phyloP scores from a whole-genome alignment of 2,113 vertebrate species.

The Xiphorhynchus elegans region DNA sequence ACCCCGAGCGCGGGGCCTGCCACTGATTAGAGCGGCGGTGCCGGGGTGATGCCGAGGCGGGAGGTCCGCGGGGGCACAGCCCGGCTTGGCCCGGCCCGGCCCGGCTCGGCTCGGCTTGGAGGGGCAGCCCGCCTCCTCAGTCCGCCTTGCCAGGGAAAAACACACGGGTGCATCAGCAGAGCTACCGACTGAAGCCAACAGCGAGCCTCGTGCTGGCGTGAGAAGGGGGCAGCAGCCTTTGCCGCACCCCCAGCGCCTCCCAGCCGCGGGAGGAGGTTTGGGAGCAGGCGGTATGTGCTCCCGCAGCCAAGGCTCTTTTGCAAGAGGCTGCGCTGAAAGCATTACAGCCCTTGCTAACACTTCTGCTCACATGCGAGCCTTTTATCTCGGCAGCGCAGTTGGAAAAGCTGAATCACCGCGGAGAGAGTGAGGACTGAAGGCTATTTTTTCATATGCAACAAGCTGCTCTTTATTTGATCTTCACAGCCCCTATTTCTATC shows the following conservation, averaged over 20 bases:
- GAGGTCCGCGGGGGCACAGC: neutral
- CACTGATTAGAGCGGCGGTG: constrained; percentile 26
- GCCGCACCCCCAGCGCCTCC: neutral
- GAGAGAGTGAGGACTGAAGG: neutral
- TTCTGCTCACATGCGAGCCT: neutral
- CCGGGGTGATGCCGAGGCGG: neutral
- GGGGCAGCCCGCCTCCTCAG: neutral
- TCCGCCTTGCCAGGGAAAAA: constrained; percentile 24
- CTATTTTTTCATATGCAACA: neutral
- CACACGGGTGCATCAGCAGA: constrained; percentile 38
- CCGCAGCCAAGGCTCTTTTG: neutral
- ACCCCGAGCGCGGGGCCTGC: constrained; percentile 20
- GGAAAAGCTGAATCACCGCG: constrained; percentile 41
- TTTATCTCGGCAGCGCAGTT: constrained; percentile 12
- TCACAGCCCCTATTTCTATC: constrained; percentile 29
- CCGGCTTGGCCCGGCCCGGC: neutral
- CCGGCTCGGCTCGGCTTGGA: neutral
- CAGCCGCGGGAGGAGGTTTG: neutral
- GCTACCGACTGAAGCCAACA: constrained; percentile 60
- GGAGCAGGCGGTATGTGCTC: neutral
- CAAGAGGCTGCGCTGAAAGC: neutral
- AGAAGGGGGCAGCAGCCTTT: neutral
- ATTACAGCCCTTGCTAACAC: neutral
- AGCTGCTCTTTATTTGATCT: constrained; percentile 42
- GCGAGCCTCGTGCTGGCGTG: neutral